Percentiles rank a stretch among this genome's conserved stretches.
phyloP scores from a whole-genome alignment of 2,888 invertebrate genomes.

The Timema cristinae region DNA sequence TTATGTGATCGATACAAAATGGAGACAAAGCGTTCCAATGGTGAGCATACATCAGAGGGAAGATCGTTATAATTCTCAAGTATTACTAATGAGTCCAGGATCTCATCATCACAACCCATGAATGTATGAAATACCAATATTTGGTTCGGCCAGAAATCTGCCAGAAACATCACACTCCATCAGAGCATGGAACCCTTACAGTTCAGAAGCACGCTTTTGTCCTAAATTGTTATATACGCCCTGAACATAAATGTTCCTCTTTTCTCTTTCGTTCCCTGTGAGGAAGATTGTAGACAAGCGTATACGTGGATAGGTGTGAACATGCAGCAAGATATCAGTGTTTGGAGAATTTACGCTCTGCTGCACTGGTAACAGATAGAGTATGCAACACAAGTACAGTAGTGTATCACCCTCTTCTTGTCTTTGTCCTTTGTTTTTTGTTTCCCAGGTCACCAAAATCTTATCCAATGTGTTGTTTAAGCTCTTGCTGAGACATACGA shows the following conservation, averaged over 20 bases:
- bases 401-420: not conserved
- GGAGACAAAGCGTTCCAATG: not conserved
- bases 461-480: not conserved
- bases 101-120: conserved; percentile 8
- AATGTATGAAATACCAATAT: conserved; percentile 3
- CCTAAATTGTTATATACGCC: not conserved
- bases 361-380: not conserved
- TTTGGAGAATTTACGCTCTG: not conserved
- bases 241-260: not conserved
- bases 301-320: not conserved
- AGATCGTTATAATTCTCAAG: not conserved
- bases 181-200: conserved; percentile 4
- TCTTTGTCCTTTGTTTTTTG: not conserved
- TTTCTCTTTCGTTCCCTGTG: not conserved
- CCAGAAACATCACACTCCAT: conserved; percentile 4
- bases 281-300: not conserved
- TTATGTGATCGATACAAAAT: not conserved
- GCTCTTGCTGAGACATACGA: not conserved
- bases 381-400: not conserved
- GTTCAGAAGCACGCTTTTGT: not conserved
- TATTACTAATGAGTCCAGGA: not conserved
- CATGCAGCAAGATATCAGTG: not conserved
- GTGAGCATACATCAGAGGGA: not conserved
- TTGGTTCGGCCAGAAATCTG: not conserved
- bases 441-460: not conserved